A percentile compares a stretch with the other conserved stretches of the same genome.
phyloP scores from a whole-genome alignment of 2,888 invertebrate species.

The Tridacna gigas region DNA sequence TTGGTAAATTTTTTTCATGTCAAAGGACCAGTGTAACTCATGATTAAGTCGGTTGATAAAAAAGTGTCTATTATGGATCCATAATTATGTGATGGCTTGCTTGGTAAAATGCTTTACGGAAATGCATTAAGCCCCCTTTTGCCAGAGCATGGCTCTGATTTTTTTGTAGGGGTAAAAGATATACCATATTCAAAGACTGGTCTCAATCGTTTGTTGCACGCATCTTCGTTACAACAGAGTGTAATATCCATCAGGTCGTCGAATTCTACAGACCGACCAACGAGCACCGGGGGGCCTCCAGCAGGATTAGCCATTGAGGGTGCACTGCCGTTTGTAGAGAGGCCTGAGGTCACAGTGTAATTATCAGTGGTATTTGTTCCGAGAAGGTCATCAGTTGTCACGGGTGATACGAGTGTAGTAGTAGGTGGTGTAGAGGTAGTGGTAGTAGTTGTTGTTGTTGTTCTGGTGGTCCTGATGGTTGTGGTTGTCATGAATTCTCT shows the following conservation, averaged over 20 bases:
- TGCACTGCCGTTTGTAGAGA: neutral
- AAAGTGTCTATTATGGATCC: too few species aligned
- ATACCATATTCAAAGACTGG: conserved; percentile 8
- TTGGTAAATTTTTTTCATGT: too few species aligned
- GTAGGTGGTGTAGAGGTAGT: neutral
- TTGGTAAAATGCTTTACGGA: too few species aligned
- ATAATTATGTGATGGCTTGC: too few species aligned
- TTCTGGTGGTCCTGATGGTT: neutral
- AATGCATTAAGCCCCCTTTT: too few species aligned
- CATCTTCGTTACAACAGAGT: conserved; percentile 22
- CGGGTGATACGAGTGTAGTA: neutral
- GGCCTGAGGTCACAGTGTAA: neutral
- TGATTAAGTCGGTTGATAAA: too few species aligned
- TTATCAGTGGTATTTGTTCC: too few species aligned
- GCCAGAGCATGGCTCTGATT: too few species aligned
- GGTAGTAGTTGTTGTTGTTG: neutral
- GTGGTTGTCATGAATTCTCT: neutral
- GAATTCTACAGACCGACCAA: neutral
- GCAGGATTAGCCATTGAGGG: neutral
- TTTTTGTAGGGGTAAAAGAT: too few species aligned
- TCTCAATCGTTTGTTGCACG: conserved; percentile 23
- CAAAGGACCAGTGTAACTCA: too few species aligned
- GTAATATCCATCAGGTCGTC: neutral
- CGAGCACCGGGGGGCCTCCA: neutral
- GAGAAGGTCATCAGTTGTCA: neutral